Percentiles rank a stretch among this genome's conserved stretches.
These are phyloP conservation scores for Horisme vitalbata DNA, from an alignment of 2,888 invertebrate species.

Conservation along the genomic window DNA sequence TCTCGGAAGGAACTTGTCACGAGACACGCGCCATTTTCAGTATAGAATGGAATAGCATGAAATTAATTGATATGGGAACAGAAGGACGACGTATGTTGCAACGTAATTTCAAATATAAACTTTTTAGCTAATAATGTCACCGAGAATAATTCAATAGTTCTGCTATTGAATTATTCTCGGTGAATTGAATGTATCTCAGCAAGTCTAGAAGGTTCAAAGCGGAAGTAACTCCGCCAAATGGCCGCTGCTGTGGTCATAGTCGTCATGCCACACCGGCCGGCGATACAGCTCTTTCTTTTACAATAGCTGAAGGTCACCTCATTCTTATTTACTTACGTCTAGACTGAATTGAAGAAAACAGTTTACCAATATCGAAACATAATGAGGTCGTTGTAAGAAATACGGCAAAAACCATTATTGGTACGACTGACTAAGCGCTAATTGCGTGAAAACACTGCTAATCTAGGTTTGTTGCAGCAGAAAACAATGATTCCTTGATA, in stretches of 20 bases:
- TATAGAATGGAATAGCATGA: constrained; percentile 33
- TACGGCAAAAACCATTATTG: constrained; percentile 59
- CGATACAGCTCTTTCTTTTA: constrained; percentile 37
- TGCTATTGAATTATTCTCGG: too few species aligned
- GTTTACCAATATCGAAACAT: constrained; percentile 52
- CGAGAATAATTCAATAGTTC: too few species aligned
- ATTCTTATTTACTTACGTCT: constrained; percentile 57
- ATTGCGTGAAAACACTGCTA: constrained; percentile 55
- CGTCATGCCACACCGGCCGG: constrained; percentile 26
- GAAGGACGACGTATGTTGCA: neutral
- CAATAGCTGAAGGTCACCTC: constrained; percentile 61
- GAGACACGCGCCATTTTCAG: constrained; percentile 44
- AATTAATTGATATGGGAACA: neutral
- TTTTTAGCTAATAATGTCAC: too few species aligned
- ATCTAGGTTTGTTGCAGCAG: constrained; percentile 46
- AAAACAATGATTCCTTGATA: constrained; percentile 32
- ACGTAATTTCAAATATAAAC: neutral
- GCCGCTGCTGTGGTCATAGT: constrained; percentile 24
- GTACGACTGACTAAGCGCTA: constrained; percentile 58
- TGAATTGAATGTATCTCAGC: constrained; percentile 1
- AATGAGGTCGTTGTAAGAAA: constrained; percentile 69
- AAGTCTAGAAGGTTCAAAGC: constrained; percentile 44
- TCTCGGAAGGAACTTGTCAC: constrained; percentile 56
- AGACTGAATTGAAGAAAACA: constrained; percentile 55
- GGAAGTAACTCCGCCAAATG: constrained; percentile 35